Evolutionary conservation across 2,888 invertebrate species (phyloP).

Genomic region (Galerucella nymphaeae): DNA sequence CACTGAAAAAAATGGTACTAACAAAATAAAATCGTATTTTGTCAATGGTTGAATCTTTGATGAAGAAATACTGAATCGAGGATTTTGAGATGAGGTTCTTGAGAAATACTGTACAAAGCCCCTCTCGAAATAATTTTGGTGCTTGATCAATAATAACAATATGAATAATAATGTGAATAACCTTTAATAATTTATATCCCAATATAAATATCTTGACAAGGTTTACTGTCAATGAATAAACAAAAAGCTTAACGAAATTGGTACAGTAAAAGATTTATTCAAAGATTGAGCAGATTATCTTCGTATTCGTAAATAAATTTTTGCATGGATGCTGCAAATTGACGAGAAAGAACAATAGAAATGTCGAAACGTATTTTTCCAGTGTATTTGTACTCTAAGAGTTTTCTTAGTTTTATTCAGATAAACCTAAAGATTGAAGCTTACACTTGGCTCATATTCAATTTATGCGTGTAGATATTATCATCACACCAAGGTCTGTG

Average conservation of each 20-base stretch:
- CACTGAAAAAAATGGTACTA: constrained; percentile 1
- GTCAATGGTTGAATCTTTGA: background rate
- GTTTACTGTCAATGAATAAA: too few species aligned
- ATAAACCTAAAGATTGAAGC: constrained; percentile 38
- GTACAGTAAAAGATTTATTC: too few species aligned
- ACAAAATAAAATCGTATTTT: background rate
- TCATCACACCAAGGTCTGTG: constrained; percentile 37
- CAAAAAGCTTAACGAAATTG: too few species aligned
- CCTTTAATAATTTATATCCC: too few species aligned
- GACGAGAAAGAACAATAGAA: background rate
- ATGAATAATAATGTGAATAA: too few species aligned
- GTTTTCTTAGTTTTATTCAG: constrained; percentile 38
- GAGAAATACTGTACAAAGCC: too few species aligned
- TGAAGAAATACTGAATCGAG: background rate
- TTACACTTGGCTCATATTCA: constrained; percentile 41
- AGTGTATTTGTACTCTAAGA: constrained; percentile 20
- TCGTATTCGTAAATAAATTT: background rate
- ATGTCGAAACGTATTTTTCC: constrained; percentile 1
- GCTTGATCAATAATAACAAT: too few species aligned
- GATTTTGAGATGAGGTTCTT: background rate
- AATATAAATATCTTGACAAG: too few species aligned
- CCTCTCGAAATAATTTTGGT: too few species aligned
- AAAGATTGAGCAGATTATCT: too few species aligned
- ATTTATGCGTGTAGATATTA: constrained; percentile 42
- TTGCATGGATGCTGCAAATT: background rate